These are phyloP conservation scores for Drosophila colorata DNA, from an alignment of 2,888 invertebrate species.

Conservation along the genomic window DNA sequence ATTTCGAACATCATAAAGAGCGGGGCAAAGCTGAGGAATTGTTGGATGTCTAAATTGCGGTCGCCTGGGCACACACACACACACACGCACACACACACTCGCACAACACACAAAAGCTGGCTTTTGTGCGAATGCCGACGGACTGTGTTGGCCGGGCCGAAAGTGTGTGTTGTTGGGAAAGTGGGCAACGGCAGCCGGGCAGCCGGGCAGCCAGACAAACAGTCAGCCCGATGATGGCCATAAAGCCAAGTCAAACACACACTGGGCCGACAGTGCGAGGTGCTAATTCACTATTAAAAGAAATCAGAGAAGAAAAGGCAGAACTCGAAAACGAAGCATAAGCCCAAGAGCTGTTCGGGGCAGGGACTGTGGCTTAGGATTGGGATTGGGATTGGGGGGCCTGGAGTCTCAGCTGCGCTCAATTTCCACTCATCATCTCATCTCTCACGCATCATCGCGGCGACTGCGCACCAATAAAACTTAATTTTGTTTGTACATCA, in stretches of 20 bases:
- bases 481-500: conserved; percentile 81
- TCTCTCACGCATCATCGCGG: conserved; percentile 1
- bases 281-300: conserved; percentile 82
- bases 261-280: conserved; percentile 60
- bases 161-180: conserved; percentile 45
- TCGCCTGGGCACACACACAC: conserved; percentile 33
- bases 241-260: conserved; percentile 55
- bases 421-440: conserved; percentile 56
- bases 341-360: too few relatives aligned
- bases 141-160: too few relatives aligned
- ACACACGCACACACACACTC: not conserved
- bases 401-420: conserved; percentile 46
- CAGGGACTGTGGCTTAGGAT: not conserved
- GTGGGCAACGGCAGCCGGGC: conserved; percentile 25
- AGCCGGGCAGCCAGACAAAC: conserved; percentile 23
- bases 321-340: not conserved
- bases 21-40: conserved; percentile 18
- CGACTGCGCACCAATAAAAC: conserved; percentile 77
- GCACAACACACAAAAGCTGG: conserved; percentile 65
- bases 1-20: conserved; percentile 76
- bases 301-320: conserved; percentile 64
- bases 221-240: conserved; percentile 51
- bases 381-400: not conserved
- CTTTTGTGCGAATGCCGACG: conserved; percentile 69
- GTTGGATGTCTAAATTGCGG: conserved; percentile 68